Evolutionary conservation across 2,888 invertebrate species (phyloP), one percentile per base, ranked within the genome.

Genomic region (Drosophila nr. perissopoda): DNA sequence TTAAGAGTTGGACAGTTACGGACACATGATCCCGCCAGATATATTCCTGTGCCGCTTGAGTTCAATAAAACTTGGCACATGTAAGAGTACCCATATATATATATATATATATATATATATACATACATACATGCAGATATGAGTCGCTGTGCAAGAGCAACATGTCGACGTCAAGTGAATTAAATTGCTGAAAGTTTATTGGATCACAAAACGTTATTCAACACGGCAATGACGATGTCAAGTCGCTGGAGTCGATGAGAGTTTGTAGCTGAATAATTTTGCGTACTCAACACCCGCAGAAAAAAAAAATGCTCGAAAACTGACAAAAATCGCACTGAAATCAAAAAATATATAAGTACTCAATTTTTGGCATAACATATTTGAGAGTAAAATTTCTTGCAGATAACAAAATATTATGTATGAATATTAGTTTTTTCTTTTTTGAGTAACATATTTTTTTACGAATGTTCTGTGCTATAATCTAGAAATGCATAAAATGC

Each of bases 161-260:
- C 49, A 65, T 74, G 74, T 46, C 76, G 72, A 81, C 79, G 74
- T 82, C 81, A 89, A 90, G 85, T 90, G 83, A 75, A 81, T 83
- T 85, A 82, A 89, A 89, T 90, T 89, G 88, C 83, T 88, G 58
- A 76, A 88, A 81, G 77, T 89, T 89, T 76, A 89, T 89, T 89
- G 88, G 82, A 82, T 90, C 85, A 89, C 89, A 89, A 89, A 89
- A 89, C 82, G 81, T 85, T 89, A 90, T 89, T 90, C 86, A 88
- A 80, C 90, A 74, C 79, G 68, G 70, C 82, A 70, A 79, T 70
- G 75, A 57, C 86, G 79, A 79, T 81, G 79, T 76, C 83, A 72
- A 72, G 86, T 76, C 67, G 54, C 64, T 51, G 72, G 70, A 87
- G 81, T 77, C 70, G 68, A 70, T 69, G 70, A 78, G 80, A 81